Evolutionary conservation across 2,113 vertebrate genomes (phyloP), one percentile per base, ranked within the genome.

Genomic region (Gymnorhina tibicen): DNA sequence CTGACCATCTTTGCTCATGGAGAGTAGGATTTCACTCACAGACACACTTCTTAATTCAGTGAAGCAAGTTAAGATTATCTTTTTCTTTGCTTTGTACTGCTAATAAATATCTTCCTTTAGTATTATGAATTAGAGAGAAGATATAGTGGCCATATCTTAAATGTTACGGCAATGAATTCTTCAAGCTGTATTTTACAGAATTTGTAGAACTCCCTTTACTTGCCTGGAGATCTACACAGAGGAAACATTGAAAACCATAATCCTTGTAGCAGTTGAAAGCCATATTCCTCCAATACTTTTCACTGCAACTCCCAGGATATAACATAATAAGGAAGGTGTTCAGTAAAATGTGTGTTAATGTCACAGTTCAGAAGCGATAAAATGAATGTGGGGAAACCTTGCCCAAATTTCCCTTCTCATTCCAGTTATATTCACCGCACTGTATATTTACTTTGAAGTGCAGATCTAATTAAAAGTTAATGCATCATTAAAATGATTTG

Each of bases 401-500:
- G 67, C 21, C 35, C 1, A 10, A 49, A 16, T 35, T 93, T 35
- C 44, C 24, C 28, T 27, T 83, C 62, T 82, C 55, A 44, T 64
- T 82, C 63, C 35, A 66, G 35, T n/a, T 77, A 76, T 49, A 42
- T 59, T 92, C 90, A 64, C 5, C 8, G 70, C 50, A 68, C 37
- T 52, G 50, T 76, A 44, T 18, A 28, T 53, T 41, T 92, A 55
- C 92, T 82, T 81, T 35, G 93, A 94, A 86, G 89, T 44, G 66
- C 86, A 78, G 58, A 94, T 70, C 89, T 95, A 95, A 97, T 97
- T 90, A 97, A 97, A 96, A 85, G 85, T 93, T 96, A 97, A 86
- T 97, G 85, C 85, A 66, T 97, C 97, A 97, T 97, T 97, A 97
- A 96, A 97, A 96, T 96, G 75, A 96, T 97, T 97, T 97, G 73